Evolutionary conservation across 1,140 invertebrate genomes (phyloP), one percentile per base, ranked within the genome.

Genomic region (Penaeus chinensis): DNA sequence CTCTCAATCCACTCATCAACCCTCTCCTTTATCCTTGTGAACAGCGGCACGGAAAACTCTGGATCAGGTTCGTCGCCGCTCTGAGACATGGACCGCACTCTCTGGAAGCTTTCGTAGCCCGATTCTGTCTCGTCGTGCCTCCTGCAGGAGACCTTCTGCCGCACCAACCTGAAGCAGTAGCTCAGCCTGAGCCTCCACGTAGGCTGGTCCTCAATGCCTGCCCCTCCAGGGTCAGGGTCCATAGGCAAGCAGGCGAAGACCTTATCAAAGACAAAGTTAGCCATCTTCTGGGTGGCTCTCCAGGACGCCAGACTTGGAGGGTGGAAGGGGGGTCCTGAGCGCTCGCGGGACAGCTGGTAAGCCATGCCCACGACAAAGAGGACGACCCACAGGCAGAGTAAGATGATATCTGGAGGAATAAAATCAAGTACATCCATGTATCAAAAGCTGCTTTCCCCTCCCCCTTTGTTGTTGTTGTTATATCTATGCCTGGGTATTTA

Each of bases 281-380:
- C 54, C 3, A 84, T 27, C 24, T 82, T 78, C n/a, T 82, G 66
- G 1, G 81, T 83, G 47, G 84, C 81, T n/a, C 61, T 77, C 86
- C 86, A 90, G 54, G 83, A 91, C 18, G 81, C 82, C 19, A 87
- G 87, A 71, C 90, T 88, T 16, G 91, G 91, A 8, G 93, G 93
- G 8, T 94, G 94, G 91, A 95, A 95, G 4, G 94, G 94, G 7
- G 94, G 93, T 60, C 92, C 92, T 3, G 93, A 92, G 76, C 92
- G 91, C 90, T 94, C 94, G 79, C 93, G 91, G 89, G 92, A 92
- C 20, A 92, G 91, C 91, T 95, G 94, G 89, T 94, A 92, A 3
- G 92, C 90, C 85, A 93, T 91, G 16, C 94, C 94, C 3, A 91
- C 90, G 7, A 92, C 74, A 3, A 93, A 92, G 42, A 95, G 88